Evolutionary conservation across 2,888 invertebrate species (phyloP).

Genomic region (Orthonychiurus folsomi): DNA sequence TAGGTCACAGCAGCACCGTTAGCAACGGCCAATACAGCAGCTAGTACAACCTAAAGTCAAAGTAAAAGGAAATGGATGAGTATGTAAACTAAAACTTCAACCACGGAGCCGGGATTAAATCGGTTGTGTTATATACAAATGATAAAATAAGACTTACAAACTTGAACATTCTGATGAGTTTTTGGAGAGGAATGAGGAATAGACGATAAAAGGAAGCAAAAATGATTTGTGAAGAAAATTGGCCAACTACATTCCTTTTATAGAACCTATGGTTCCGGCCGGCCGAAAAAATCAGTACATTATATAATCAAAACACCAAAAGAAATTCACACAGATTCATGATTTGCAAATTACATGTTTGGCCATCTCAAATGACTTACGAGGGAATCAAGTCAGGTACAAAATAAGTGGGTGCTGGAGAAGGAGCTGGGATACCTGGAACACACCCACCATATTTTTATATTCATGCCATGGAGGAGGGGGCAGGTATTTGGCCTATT

Average conservation of each 20-base stretch:
- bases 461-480: too few species aligned
- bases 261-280: neutral
- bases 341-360: too few species aligned
- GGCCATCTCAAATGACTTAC: too few species aligned
- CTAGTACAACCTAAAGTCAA: conserved; percentile 20
- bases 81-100: too few species aligned
- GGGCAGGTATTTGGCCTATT: too few species aligned
- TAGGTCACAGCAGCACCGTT: conserved; percentile 9
- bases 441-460: too few species aligned
- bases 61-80: neutral
- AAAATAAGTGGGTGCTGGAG: too few species aligned
- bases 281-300: neutral
- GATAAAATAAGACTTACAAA: conserved; percentile 4
- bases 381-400: too few species aligned
- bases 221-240: neutral
- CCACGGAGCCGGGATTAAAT: too few species aligned
- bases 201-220: neutral
- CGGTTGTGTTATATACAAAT: too few species aligned
- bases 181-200: neutral
- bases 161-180: conserved; percentile 7
- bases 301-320: neutral
- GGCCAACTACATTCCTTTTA: neutral
- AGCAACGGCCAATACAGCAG: conserved; percentile 18
- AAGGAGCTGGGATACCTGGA: too few species aligned
- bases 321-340: neutral